Percentiles rank a stretch among this genome's conserved stretches.
Conservation (phyloP, 2,797 vertebrate species). For the Simalia tracyae region DNA sequence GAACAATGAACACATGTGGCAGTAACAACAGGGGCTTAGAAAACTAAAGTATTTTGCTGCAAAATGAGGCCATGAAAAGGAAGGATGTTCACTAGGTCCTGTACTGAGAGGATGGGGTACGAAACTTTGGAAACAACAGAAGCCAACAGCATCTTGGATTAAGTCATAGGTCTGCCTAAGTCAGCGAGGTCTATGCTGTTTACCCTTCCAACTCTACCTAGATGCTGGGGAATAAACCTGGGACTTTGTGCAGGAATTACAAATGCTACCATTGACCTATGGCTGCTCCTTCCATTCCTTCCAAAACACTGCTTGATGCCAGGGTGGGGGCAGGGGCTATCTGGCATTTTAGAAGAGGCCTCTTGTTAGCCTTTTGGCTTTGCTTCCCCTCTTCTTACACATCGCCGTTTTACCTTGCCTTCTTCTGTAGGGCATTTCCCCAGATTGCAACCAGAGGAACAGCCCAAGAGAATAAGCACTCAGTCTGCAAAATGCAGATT, state of each 20-base stretch:
- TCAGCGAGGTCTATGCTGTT: background rate
- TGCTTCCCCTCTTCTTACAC: background rate
- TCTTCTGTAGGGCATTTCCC: background rate
- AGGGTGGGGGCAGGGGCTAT: background rate
- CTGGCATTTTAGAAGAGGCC: background rate
- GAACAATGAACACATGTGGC: background rate
- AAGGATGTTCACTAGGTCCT: background rate
- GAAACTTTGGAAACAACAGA: background rate
- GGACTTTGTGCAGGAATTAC: background rate
- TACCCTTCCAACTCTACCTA: background rate
- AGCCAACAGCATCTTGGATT: background rate
- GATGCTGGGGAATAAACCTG: background rate
- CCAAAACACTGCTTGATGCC: background rate
- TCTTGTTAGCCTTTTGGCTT: background rate
- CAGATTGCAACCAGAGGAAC: background rate
- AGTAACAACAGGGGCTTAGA: background rate
- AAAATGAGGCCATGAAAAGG: background rate
- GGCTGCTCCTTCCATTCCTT: background rate
- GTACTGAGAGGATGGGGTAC: background rate
- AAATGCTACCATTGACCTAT: background rate
- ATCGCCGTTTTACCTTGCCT: background rate
- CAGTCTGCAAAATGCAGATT: background rate
- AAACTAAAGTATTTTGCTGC: background rate
- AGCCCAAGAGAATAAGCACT: background rate
- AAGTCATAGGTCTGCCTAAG: background rate